phyloP scores from a whole-genome alignment of 1,140 invertebrate species.

The Panulirus ornatus region DNA sequence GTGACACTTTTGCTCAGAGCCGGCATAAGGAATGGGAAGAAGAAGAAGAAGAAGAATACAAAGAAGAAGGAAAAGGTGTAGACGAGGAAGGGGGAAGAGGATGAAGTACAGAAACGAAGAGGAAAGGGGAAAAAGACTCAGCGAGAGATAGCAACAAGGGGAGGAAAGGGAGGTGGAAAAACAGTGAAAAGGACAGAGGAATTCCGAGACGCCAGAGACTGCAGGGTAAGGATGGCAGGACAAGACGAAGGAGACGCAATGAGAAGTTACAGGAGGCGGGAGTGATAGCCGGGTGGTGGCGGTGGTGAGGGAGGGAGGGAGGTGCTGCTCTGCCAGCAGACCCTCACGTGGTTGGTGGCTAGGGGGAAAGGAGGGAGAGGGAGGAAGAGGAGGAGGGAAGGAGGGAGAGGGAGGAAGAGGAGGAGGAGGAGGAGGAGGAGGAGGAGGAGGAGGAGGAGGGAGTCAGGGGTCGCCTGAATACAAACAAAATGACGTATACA shows the following conservation, averaged over 20 bases:
- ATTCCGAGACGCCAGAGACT: too few species aligned
- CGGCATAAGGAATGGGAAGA: neutral
- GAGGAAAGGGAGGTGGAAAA: neutral
- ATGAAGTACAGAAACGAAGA: neutral
- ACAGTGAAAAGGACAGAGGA: conserved; percentile 4
- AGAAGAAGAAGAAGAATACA: neutral
- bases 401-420: neutral
- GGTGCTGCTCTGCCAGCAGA: too few species aligned
- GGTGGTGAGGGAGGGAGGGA: neutral
- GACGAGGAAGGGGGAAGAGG: neutral
- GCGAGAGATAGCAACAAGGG: neutral
- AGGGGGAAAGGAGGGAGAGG: neutral
- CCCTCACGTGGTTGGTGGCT: neutral
- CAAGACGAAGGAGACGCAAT: neutral
- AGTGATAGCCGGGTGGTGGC: neutral
- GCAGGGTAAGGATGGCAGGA: neutral
- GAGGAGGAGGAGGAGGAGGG: neutral
- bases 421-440: neutral
- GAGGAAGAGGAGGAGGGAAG: too few species aligned
- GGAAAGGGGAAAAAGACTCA: neutral
- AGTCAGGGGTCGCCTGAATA: too few species aligned
- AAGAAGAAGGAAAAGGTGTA: neutral
- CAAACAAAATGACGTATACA: too few species aligned
- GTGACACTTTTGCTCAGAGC: too few species aligned
- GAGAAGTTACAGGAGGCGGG: neutral